phyloP scores from a whole-genome alignment of 2,113 vertebrate genomes.

The Gasterosteus nipponicus region DNA sequence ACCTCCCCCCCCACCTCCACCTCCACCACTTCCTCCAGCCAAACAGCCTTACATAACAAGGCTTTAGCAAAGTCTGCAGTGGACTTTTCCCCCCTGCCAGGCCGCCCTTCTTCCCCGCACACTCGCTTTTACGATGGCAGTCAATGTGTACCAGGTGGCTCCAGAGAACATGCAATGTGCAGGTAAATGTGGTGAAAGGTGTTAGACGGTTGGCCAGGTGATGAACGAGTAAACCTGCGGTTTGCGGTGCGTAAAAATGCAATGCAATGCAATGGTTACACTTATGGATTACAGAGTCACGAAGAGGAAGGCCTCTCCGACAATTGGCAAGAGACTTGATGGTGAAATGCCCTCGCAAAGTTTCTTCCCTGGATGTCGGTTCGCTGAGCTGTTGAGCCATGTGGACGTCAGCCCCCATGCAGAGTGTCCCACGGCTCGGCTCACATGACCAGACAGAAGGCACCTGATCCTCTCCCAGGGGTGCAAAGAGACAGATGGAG shows the following conservation, averaged over 20 bases:
- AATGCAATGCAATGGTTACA: neutral
- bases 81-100: constrained; percentile 58
- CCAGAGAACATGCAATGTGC: neutral
- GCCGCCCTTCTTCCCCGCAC: constrained; percentile 39
- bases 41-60: constrained; percentile 64
- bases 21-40: constrained; percentile 29
- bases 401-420: constrained; percentile 34
- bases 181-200: neutral
- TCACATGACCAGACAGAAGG: constrained; percentile 73
- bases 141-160: neutral
- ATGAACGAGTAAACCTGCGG: constrained; percentile 11
- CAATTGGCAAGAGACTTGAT: neutral
- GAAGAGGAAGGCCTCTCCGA: neutral
- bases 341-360: neutral
- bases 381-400: constrained; percentile 33
- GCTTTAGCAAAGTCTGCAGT: constrained; percentile 64
- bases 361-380: neutral
- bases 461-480: constrained; percentile 75
- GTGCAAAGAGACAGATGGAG: constrained; percentile 76
- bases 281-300: neutral
- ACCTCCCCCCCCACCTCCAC: neutral
- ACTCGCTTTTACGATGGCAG: constrained; percentile 24
- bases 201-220: constrained; percentile 8
- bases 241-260: constrained; percentile 1
- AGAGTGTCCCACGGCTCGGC: constrained; percentile 45